phyloP scores from a whole-genome alignment of 2,797 vertebrate genomes.

The Danio choprae region DNA sequence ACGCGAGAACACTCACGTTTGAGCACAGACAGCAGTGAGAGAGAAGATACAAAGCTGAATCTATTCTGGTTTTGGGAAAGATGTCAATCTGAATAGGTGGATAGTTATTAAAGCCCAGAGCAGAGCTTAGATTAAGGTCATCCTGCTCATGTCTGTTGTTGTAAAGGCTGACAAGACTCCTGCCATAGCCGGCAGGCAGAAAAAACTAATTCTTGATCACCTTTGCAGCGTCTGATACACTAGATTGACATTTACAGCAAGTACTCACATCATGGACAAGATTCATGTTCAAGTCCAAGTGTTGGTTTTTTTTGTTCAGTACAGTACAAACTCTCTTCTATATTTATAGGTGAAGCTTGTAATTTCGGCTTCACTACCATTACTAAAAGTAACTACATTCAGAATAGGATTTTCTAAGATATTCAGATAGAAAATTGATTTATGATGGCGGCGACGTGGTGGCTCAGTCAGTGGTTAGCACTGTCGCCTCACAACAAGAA shows the following conservation, averaged over 20 bases:
- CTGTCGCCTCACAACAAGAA: too few relatives aligned
- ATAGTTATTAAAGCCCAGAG: conserved; percentile 17
- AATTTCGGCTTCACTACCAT: background rate
- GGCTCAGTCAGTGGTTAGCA: too few relatives aligned
- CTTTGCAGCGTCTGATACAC: background rate
- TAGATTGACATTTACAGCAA: background rate
- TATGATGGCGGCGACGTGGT: too few relatives aligned
- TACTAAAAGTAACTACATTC: too few relatives aligned
- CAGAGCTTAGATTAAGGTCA: conserved; percentile 15
- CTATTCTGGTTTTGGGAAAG: conserved; percentile 11
- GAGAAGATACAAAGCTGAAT: background rate
- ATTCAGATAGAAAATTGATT: too few relatives aligned
- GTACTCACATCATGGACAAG: background rate
- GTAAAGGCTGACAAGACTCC: conserved; percentile 12
- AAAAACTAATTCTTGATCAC: background rate
- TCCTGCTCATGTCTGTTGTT: background rate
- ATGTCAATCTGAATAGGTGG: conserved; percentile 16
- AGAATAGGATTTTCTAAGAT: too few relatives aligned
- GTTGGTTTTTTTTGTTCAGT: too few relatives aligned
- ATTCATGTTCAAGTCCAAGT: background rate
- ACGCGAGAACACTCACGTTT: background rate
- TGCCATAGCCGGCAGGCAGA: background rate
- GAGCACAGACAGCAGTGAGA: background rate
- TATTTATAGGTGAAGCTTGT: background rate
- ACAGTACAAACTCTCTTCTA: too few relatives aligned